A percentile compares a stretch with the other conserved stretches of the same genome.
These are phyloP conservation scores for Microtus ochrogaster DNA, from an alignment of 2,113 vertebrate genomes.

Conservation along the genomic window DNA sequence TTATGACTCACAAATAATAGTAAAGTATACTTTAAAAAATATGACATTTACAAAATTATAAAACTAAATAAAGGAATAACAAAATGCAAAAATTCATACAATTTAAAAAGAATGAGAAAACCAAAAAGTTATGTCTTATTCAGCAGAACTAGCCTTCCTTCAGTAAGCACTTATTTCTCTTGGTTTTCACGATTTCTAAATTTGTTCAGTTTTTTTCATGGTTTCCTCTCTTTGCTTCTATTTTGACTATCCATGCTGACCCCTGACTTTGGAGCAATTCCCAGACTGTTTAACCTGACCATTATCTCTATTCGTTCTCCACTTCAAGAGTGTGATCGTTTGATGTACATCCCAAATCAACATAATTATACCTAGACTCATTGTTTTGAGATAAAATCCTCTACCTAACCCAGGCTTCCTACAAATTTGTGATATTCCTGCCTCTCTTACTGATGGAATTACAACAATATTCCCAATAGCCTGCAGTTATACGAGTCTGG, in stretches of 20 bases:
- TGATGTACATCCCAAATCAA: not conserved
- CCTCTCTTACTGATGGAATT: not conserved
- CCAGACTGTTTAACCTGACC: not conserved
- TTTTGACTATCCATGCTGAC: not conserved
- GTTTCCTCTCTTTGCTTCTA: not conserved
- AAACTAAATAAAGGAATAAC: not conserved
- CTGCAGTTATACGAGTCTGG: not conserved
- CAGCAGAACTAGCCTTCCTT: not conserved
- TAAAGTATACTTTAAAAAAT: not conserved
- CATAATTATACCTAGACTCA: rapidly evolving
- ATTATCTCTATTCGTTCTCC: not conserved
- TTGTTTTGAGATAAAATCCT: not conserved
- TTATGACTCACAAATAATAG: not conserved
- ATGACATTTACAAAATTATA: not conserved
- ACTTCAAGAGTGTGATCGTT: not conserved
- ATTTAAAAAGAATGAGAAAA: not conserved
- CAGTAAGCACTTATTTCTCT: not conserved
- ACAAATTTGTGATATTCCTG: not conserved
- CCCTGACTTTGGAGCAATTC: not conserved
- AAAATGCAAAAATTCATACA: not conserved
- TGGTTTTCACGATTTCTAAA: not conserved
- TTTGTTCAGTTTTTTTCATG: not conserved
- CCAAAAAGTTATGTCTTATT: not conserved
- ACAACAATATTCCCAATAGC: too few species aligned
- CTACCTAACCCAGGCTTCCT: not conserved